Evolutionary conservation across 2,888 invertebrate genomes (phyloP).

Genomic region (Netelia virgata): DNA sequence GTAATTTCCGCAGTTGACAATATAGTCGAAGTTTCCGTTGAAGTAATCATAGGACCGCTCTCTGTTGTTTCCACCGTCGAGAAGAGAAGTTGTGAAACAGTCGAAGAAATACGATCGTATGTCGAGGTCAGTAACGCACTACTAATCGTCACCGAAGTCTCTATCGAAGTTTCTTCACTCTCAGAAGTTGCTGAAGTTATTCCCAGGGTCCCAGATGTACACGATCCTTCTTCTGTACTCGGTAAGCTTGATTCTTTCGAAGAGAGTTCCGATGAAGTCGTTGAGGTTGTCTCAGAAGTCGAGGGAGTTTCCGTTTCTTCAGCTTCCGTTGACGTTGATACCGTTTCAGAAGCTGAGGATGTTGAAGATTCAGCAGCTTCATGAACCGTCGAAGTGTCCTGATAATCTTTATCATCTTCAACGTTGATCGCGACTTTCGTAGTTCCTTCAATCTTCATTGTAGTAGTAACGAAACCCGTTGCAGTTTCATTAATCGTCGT

Average conservation of each 20-base stretch:
- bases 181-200: neutral
- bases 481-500: neutral
- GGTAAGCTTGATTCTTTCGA: neutral
- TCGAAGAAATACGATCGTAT: conserved; percentile 27
- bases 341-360: neutral
- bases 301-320: conserved; percentile 8
- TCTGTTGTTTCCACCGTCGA: conserved; percentile 2
- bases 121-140: conserved; percentile 12
- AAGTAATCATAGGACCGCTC: neutral
- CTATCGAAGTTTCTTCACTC: conserved; percentile 12
- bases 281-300: neutral
- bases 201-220: neutral
- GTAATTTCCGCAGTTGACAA: neutral
- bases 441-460: conserved; percentile 12
- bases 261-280: neutral
- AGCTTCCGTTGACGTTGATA: neutral
- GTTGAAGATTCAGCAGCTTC: neutral
- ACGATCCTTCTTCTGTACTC: conserved; percentile 12
- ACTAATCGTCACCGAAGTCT: neutral
- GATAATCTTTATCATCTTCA: conserved; percentile 47
- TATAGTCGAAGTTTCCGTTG: neutral
- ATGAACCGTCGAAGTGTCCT: conserved; percentile 43
- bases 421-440: conserved; percentile 34
- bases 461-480: neutral
- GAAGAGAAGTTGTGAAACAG: conserved; percentile 36